Conservation (phyloP, 2,797 vertebrate genomes). For the Petrocephalus schoutedeni region DNA sequence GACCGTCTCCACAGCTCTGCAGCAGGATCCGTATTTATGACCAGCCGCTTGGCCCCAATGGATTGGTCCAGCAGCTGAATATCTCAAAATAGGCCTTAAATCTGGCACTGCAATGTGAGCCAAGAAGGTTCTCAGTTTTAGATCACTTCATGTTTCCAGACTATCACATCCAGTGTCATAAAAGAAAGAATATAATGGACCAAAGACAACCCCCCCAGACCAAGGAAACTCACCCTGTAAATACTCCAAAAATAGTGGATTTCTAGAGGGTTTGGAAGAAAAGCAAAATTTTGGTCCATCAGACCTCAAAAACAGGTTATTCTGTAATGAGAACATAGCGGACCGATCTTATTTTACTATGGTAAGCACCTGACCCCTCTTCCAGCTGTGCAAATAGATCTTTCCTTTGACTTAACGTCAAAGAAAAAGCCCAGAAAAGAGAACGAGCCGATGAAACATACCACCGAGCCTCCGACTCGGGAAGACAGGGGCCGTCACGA, state of each 20-base stretch:
- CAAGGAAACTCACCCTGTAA: background rate
- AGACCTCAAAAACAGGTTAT: background rate
- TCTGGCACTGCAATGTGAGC: constrained; percentile 12
- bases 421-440: background rate
- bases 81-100: constrained; percentile 14
- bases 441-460: background rate
- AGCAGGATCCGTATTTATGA: constrained; percentile 17
- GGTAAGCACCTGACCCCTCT: background rate
- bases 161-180: background rate
- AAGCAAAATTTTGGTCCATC: background rate
- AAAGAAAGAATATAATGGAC: background rate
- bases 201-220: background rate
- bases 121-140: background rate
- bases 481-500: background rate
- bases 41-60: background rate
- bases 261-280: background rate
- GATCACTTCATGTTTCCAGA: background rate
- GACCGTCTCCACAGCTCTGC: background rate
- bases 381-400: background rate
- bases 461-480: background rate
- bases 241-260: background rate
- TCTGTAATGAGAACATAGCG: background rate
- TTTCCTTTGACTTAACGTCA: background rate
- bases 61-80: background rate
- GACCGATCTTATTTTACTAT: background rate